phyloP scores from a whole-genome alignment of 2,113 vertebrate species.

The Taurulus bubalis region DNA sequence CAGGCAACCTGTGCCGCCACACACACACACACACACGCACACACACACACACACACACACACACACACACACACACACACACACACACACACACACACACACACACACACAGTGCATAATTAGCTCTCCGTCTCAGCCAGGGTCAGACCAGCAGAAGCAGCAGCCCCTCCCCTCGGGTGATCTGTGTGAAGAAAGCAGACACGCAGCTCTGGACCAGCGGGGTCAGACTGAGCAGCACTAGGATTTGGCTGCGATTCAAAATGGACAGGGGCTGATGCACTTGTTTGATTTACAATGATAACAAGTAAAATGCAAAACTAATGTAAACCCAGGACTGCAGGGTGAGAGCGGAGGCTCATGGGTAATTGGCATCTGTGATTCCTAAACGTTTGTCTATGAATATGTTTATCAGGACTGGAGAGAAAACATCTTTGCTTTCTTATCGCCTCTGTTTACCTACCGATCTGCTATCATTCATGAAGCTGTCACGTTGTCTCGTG shows the following conservation, averaged over 20 bases:
- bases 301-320: conserved; percentile 55
- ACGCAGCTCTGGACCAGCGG: conserved; percentile 15
- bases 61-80: neutral
- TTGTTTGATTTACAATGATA: conserved; percentile 60
- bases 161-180: conserved; percentile 12
- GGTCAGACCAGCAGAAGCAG: conserved; percentile 36
- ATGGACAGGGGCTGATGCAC: conserved; percentile 48
- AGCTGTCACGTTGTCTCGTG: neutral
- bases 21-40: neutral
- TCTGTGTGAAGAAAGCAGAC: conserved; percentile 51
- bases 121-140: conserved; percentile 51
- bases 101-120: conserved; percentile 48
- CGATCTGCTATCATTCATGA: neutral
- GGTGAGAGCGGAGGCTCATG: conserved; percentile 40
- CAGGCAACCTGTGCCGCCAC: conserved; percentile 26
- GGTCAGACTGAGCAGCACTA: conserved; percentile 48
- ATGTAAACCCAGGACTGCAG: conserved; percentile 31
- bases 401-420: conserved; percentile 16
- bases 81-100: conserved; percentile 10
- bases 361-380: conserved; percentile 38
- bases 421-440: conserved; percentile 7
- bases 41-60: conserved; percentile 1
- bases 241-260: conserved; percentile 40
- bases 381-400: conserved; percentile 39
- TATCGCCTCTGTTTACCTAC: conserved; percentile 13